These are phyloP conservation scores for Drosophila saltans DNA, from an alignment of 1,140 invertebrate species.

Conservation along the genomic window DNA sequence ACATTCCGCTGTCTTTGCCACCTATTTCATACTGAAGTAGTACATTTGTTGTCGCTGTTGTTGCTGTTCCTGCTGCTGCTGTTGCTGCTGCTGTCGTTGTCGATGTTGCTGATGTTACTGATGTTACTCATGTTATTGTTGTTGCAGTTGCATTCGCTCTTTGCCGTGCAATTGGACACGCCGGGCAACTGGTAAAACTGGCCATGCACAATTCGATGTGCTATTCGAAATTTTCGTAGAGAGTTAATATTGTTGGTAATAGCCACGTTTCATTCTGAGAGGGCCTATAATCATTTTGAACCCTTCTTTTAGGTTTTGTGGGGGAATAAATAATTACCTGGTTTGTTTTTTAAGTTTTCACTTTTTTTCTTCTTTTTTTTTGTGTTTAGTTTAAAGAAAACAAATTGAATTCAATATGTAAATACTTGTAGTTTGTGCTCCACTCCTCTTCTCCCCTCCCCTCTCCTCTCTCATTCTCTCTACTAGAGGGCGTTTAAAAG, in stretches of 20 bases:
- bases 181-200: conserved; percentile 38
- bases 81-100: conserved; percentile 25
- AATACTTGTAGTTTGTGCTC: conserved; percentile 41
- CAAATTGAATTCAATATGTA: conserved; percentile 78
- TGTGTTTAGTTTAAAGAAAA: conserved; percentile 32
- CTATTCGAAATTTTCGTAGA: neutral
- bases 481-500: conserved; percentile 54
- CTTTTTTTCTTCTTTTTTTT: neutral
- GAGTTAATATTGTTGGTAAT: conserved; percentile 74
- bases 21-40: conserved; percentile 68
- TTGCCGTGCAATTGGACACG: conserved; percentile 62
- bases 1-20: conserved; percentile 73
- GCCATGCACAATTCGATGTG: conserved; percentile 7
- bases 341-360: neutral
- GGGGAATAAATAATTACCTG: conserved; percentile 45
- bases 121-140: conserved; percentile 45
- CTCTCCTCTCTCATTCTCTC: neutral
- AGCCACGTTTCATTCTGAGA: conserved; percentile 62
- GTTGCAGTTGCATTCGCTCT: conserved; percentile 19
- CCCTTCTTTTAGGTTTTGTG: conserved; percentile 13
- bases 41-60: conserved; percentile 64
- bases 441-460: neutral
- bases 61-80: conserved; percentile 4
- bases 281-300: conserved; percentile 44
- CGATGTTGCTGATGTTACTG: conserved; percentile 48